Conservation (phyloP, 2,797 vertebrate species). For the Halcyon smyrnensis region DNA sequence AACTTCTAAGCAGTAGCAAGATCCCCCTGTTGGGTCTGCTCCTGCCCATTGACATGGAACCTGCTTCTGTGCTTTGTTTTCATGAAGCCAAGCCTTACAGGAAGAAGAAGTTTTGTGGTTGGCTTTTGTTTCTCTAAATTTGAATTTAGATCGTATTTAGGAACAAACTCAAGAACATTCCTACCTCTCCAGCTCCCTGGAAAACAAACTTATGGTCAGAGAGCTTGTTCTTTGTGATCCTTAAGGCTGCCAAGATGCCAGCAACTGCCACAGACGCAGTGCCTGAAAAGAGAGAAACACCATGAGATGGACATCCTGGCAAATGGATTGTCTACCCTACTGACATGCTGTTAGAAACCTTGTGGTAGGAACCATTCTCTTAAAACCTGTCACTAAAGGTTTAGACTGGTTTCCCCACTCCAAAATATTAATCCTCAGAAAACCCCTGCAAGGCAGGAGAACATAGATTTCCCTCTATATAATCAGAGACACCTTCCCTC, state of each 20-base stretch:
- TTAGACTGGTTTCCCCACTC: background rate
- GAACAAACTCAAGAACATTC: background rate
- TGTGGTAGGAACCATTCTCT: background rate
- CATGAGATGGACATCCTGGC: background rate
- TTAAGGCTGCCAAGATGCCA: slow-evolving; percentile 90
- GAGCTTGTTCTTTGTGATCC: slow-evolving; percentile 93
- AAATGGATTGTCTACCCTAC: background rate
- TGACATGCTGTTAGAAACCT: background rate
- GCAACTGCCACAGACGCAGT: slow-evolving; percentile 96
- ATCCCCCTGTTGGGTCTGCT: background rate
- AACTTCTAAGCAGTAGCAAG: background rate
- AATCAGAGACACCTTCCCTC: background rate
- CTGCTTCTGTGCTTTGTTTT: background rate
- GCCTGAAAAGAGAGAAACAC: slow-evolving; percentile 80
- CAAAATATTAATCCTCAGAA: background rate
- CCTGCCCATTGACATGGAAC: background rate
- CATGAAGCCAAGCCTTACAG: background rate
- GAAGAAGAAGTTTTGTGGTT: background rate
- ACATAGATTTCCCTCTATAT: background rate
- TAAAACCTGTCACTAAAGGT: background rate
- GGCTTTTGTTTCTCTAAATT: background rate
- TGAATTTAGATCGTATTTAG: background rate
- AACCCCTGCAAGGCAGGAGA: background rate
- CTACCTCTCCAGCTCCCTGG: slow-evolving; percentile 96
- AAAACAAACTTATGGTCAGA: slow-evolving; percentile 95